Base-by-base conservation (phyloP, 2,888 invertebrate genomes). In the Pteria penguin region DNA sequence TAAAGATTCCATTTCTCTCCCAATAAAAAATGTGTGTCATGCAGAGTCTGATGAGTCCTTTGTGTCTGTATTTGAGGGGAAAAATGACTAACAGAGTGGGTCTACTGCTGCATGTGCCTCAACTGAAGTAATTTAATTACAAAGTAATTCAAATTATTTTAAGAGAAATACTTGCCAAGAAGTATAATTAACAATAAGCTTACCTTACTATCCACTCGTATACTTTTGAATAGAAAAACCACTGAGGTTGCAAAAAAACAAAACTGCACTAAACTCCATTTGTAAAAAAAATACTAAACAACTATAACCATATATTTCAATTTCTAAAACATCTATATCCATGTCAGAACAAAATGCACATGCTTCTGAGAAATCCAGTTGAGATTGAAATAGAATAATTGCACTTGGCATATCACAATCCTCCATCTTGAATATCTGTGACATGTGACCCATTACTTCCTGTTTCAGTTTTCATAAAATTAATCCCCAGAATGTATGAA, bases 281-380 rank as follows among this genome's bases (percentile, higher is more conserved):
- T 60, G 60, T 60, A 29, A 60, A 29, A 60, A 60, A 60, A 60
- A 60, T 11, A 11, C 5, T 8, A 27, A 60, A 60, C 26, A 60
- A 60, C 29, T 60, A 60, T 60, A 60, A 29, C 60, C 60, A 60
- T 60, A 60, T 29, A 60, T 60, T 29, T 29, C 60, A 60, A 4
- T 60, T 60, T 60, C 60, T 60, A 60, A 60, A 27, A 60, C 60
- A 60, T 60, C 60, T 60, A 60, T 60, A 60, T 60, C 60, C 60
- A 60, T 60, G 60, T 60, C 60, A 60, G 60, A 60, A n/a, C 60
- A 60, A 60, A 60, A 60, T 60, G 60, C 60, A 60, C 2, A 60
- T 60, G 60, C 60, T 60, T 60, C 18, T n/a, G 60, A 60, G 60
- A 29, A 60, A 60, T 60, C 60, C 1, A 57, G 57, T 26, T 57